phyloP scores from a whole-genome alignment of 2,797 vertebrate genomes.

The Nannoperca australis region DNA sequence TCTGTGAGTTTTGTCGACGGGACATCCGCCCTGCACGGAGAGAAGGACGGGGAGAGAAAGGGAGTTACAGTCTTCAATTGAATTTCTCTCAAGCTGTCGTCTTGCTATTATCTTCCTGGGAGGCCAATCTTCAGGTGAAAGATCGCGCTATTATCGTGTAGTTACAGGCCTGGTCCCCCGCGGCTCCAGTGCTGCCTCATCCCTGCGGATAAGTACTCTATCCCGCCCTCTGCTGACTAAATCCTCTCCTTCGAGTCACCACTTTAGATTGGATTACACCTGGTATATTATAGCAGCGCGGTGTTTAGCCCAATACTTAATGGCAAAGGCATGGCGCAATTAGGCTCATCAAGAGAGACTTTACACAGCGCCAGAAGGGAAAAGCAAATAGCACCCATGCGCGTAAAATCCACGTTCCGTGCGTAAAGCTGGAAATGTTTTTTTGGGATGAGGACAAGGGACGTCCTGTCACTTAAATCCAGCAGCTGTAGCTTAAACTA shows the following conservation, averaged over 20 bases:
- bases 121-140: constrained; percentile 82
- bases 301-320: constrained; percentile 72
- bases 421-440: constrained; percentile 36
- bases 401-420: neutral
- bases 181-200: constrained; percentile 75
- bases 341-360: constrained; percentile 73
- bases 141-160: constrained; percentile 79
- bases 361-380: constrained; percentile 31
- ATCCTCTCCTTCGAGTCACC: constrained; percentile 78
- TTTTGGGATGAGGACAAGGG: neutral
- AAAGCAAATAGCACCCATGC: constrained; percentile 4
- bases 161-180: constrained; percentile 79
- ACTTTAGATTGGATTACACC: constrained; percentile 89
- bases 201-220: constrained; percentile 70
- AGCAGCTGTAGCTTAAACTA: neutral
- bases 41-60: neutral
- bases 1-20: constrained; percentile 98
- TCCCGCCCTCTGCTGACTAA: constrained; percentile 84
- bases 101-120: constrained; percentile 73
- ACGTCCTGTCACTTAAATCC: neutral
- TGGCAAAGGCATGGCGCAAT: constrained; percentile 75
- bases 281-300: constrained; percentile 77
- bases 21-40: constrained; percentile 92
- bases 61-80: constrained; percentile 50
- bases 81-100: constrained; percentile 3